These are phyloP conservation scores for Columba livia DNA, from an alignment of 2,113 vertebrate genomes.

Conservation along the genomic window DNA sequence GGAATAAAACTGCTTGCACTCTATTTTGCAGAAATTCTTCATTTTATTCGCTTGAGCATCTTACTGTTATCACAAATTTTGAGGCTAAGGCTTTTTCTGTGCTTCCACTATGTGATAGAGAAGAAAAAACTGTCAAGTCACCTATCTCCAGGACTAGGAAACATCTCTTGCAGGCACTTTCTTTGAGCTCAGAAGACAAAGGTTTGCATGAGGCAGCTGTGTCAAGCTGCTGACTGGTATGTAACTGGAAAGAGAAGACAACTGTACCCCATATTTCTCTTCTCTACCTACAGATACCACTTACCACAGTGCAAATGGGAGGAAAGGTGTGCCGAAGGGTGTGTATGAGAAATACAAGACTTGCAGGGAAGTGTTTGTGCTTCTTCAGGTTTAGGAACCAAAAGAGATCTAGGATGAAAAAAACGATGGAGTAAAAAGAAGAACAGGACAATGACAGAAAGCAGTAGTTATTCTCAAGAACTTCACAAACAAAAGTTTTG, in stretches of 20 bases:
- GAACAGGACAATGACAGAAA: background rate
- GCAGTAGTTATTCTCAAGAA: background rate
- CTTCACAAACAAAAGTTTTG: background rate
- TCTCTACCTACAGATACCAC: background rate
- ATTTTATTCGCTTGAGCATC: background rate
- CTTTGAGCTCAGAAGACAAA: background rate
- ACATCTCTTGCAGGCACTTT: background rate
- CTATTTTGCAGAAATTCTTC: background rate
- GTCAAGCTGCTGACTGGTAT: background rate
- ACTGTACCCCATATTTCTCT: background rate
- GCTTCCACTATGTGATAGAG: background rate
- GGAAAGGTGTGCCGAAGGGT: background rate
- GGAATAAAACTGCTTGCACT: conserved; percentile 11
- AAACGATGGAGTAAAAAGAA: background rate
- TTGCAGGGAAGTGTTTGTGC: background rate
- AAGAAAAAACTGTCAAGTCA: background rate
- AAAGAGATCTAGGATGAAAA: background rate
- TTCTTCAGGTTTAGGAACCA: background rate
- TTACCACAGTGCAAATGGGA: background rate
- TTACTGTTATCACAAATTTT: background rate
- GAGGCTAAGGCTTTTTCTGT: background rate
- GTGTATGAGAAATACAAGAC: background rate
- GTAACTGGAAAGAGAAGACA: background rate
- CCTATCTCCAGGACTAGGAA: background rate
- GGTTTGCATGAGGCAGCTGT: background rate